Percentiles rank a stretch among this genome's conserved stretches.
Conservation (phyloP, 2,113 vertebrate species). For the Pongo pygmaeus region DNA sequence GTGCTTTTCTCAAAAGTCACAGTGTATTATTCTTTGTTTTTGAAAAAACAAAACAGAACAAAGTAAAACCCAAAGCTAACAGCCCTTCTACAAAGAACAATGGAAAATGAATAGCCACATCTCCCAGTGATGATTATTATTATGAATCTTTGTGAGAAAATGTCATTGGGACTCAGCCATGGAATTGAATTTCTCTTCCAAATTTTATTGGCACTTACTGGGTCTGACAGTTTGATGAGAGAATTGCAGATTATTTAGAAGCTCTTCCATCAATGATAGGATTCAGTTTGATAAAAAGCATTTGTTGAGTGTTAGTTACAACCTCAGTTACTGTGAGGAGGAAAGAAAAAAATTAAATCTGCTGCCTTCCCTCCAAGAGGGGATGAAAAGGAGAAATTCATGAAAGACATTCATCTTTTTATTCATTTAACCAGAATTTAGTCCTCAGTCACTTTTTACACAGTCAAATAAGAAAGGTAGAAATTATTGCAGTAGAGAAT, state of each 20-base stretch:
- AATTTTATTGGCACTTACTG: constrained; percentile 70
- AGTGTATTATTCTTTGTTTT: constrained; percentile 60
- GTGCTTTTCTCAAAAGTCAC: constrained; percentile 58
- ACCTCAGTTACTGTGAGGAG: not conserved
- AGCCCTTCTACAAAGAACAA: constrained; percentile 54
- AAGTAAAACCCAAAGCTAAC: constrained; percentile 44
- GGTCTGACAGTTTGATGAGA: constrained; percentile 72
- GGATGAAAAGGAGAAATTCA: not conserved
- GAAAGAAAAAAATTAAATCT: constrained; percentile 39
- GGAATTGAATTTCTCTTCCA: constrained; percentile 58
- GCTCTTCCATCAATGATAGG: constrained; percentile 35
- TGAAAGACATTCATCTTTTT: constrained; percentile 26
- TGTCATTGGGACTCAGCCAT: constrained; percentile 49
- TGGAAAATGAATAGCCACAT: constrained; percentile 36
- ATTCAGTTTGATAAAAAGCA: constrained; percentile 57
- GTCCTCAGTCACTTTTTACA: not conserved
- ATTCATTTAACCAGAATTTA: constrained; percentile 28
- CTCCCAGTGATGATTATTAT: constrained; percentile 34
- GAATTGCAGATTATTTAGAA: constrained; percentile 69
- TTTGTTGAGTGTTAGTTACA: constrained; percentile 64
- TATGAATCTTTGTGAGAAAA: constrained; percentile 72
- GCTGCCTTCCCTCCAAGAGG: not conserved
- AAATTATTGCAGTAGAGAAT: not conserved
- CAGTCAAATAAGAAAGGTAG: not conserved
- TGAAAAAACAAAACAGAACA: constrained; percentile 67